Conservation (phyloP, 2,797 vertebrate genomes). For the Chelon auratus region DNA sequence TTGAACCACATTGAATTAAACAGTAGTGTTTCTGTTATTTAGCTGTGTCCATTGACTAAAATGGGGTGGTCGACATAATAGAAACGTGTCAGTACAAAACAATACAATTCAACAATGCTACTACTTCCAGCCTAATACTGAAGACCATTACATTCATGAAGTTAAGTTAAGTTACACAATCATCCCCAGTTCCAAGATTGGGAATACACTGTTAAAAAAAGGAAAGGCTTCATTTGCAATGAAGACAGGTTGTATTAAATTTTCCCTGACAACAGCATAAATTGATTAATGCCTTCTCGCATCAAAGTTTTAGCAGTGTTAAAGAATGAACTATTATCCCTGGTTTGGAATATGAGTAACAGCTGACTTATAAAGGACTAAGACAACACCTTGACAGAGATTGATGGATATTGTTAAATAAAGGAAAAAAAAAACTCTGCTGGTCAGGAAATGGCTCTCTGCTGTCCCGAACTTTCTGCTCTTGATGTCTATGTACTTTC, state of each 20-base stretch:
- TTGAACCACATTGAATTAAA: no score
- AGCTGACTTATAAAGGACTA: background rate
- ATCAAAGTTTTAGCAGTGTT: background rate
- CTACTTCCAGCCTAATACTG: no score
- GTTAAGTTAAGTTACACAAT: no score
- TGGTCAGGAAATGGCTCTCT: slow-evolving; percentile 11
- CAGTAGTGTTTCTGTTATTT: no score
- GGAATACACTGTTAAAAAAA: no score
- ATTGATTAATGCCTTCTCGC: background rate
- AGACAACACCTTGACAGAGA: background rate
- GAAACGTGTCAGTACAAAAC: no score
- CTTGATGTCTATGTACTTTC: slow-evolving; percentile 8
- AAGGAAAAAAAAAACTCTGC: background rate
- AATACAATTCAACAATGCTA: no score
- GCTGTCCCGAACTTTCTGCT: slow-evolving; percentile 5
- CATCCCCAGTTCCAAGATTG: no score
- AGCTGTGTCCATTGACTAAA: no score
- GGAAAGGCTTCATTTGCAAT: no score
- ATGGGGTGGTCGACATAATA: no score
- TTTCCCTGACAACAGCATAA: background rate
- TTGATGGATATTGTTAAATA: slow-evolving; percentile 29
- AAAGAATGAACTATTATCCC: background rate
- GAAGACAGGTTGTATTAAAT: background rate
- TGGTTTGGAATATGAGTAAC: background rate
- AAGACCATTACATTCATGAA: no score